Conservation (phyloP, 2,113 vertebrate species). For the Nothobranchius kuhntae region DNA sequence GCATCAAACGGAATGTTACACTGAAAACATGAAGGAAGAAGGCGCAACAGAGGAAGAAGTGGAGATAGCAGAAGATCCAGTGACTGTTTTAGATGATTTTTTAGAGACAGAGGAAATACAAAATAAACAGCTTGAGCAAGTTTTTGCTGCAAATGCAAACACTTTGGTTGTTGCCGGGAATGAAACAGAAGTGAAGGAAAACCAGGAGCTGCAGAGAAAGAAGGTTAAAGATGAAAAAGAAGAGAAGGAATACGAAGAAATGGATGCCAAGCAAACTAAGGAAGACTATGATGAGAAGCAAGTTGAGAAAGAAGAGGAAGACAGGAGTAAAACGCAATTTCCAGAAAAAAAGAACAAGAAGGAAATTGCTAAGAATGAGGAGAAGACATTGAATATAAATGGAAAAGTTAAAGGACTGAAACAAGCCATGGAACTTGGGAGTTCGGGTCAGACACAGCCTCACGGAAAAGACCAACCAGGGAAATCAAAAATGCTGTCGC, state of each 20-base stretch:
- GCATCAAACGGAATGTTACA: neutral
- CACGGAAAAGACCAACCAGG: slow-evolving; percentile 18
- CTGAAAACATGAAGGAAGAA: slow-evolving; percentile 6
- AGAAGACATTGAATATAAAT: slow-evolving; percentile 19
- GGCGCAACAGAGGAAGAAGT: neutral
- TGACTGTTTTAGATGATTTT: slow-evolving; percentile 52
- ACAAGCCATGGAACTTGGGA: slow-evolving; percentile 19
- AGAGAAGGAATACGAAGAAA: neutral
- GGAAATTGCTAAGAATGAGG: neutral
- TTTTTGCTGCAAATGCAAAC: neutral
- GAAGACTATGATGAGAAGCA: neutral
- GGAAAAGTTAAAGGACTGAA: slow-evolving; percentile 43
- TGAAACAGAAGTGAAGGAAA: neutral
- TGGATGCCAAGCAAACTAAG: neutral
- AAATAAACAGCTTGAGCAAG: neutral
- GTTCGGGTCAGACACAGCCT: slow-evolving; percentile 7
- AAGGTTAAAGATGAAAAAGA: neutral
- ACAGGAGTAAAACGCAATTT: neutral
- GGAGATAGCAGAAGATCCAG: slow-evolving; percentile 47
- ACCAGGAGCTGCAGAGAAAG: neutral
- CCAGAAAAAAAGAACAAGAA: neutral
- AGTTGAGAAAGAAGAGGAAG: neutral
- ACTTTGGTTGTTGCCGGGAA: neutral
- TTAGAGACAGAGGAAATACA: slow-evolving; percentile 10
- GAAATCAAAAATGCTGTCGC: slow-evolving; percentile 10